Conservation (phyloP, 35 echinoderm and acorn worm genomes). For the Eucidaris tribuloides region DNA sequence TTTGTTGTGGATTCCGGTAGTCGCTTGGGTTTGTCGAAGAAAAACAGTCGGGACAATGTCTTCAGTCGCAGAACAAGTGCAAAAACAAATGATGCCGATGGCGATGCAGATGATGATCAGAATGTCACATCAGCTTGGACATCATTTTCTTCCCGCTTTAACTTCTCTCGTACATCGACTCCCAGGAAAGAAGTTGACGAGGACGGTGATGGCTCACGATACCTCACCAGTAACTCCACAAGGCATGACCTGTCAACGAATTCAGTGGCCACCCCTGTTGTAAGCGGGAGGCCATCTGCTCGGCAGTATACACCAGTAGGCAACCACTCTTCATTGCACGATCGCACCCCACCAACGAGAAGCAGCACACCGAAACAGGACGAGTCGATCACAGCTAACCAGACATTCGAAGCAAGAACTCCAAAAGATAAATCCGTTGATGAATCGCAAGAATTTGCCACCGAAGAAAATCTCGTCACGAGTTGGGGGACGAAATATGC, state of each 20-base stretch:
- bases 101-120: not conserved
- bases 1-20: too few relatives aligned
- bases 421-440: not conserved
- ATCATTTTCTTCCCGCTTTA: not conserved
- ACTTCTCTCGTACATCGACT: conserved; percentile 14
- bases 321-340: conserved; percentile 8
- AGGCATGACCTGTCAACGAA: not conserved
- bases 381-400: not conserved
- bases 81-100: not conserved
- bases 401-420: not conserved
- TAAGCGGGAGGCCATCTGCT: not conserved
- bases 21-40: too few relatives aligned
- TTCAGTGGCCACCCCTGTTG: conserved; percentile 1
- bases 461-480: conserved; percentile 51
- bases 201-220: not conserved
- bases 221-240: conserved; percentile 3
- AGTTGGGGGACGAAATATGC: conserved; percentile 51
- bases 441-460: conserved; percentile 49
- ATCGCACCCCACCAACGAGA: not conserved
- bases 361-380: not conserved
- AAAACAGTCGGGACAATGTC: too few relatives aligned
- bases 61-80: not conserved
- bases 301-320: not conserved
- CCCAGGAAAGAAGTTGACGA: not conserved
- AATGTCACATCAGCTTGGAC: not conserved